A percentile compares a stretch with the other conserved stretches of the same genome.
These are phyloP conservation scores for Chelon labrosus DNA, from an alignment of 2,797 vertebrate species.

Conservation along the genomic window DNA sequence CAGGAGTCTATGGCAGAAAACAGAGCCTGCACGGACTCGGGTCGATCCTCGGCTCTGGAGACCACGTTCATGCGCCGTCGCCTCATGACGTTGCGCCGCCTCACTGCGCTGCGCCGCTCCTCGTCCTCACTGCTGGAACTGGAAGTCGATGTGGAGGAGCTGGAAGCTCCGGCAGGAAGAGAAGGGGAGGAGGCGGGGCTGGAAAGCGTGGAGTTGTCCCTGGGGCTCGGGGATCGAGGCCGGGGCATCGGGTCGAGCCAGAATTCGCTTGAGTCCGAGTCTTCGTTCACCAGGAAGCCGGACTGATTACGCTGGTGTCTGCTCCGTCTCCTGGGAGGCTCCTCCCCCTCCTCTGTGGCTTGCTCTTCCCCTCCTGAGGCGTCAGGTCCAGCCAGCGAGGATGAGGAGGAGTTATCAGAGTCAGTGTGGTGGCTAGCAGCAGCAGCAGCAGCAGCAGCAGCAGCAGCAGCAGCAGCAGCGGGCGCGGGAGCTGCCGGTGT, in stretches of 20 bases:
- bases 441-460: not conserved
- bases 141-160: conserved; percentile 90
- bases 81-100: conserved; percentile 90
- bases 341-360: conserved; percentile 70
- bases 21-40: conserved; percentile 81
- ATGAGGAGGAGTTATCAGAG: conserved; percentile 91
- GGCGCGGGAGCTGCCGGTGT: not conserved
- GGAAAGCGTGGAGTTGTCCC: conserved; percentile 91
- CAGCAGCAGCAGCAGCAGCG: not conserved
- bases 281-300: conserved; percentile 93
- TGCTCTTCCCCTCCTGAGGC: conserved; percentile 71
- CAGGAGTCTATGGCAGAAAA: conserved; percentile 92
- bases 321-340: conserved; percentile 78
- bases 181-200: conserved; percentile 86
- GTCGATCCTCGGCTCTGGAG: conserved; percentile 85
- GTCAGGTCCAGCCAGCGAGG: conserved; percentile 86
- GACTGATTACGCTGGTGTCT: conserved; percentile 83
- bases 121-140: conserved; percentile 93
- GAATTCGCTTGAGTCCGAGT: conserved; percentile 95
- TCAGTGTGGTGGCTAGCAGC: conserved; percentile 83
- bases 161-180: conserved; percentile 87
- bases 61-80: conserved; percentile 85
- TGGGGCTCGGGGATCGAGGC: conserved; percentile 94
- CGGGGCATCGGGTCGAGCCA: conserved; percentile 95
- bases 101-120: conserved; percentile 84